Evolutionary conservation across 2,888 invertebrate species (phyloP).

Genomic region (Cyaniris semiargus): DNA sequence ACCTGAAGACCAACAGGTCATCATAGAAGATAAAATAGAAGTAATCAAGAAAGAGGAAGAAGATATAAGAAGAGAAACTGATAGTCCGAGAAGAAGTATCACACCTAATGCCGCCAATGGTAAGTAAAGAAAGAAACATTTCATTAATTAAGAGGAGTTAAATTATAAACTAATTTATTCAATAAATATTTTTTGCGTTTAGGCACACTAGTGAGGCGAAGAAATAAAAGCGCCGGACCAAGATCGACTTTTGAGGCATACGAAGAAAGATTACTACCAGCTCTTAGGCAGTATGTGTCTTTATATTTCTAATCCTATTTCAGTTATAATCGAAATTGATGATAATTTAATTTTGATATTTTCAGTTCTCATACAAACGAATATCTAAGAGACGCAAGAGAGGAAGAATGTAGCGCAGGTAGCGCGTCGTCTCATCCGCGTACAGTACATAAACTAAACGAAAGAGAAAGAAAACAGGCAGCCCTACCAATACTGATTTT

Average conservation of each 20-base stretch:
- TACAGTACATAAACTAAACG: conserved; percentile 82
- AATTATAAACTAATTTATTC: too few relatives aligned
- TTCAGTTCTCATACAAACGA: conserved; percentile 90
- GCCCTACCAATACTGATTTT: conserved; percentile 94
- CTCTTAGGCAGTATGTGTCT: conserved; percentile 88
- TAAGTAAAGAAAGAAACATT: conserved; percentile 39
- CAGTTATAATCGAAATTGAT: too few relatives aligned
- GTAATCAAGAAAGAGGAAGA: conserved; percentile 66
- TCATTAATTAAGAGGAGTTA: too few relatives aligned
- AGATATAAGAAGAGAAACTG: conserved; percentile 66
- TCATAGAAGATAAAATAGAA: conserved; percentile 47
- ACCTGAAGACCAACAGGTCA: conserved; percentile 42
- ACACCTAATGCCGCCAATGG: conserved; percentile 74
- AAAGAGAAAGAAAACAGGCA: conserved; percentile 92
- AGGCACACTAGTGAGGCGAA: conserved; percentile 81
- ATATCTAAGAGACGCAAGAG: conserved; percentile 80
- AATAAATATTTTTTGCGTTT: background rate
- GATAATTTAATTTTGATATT: background rate
- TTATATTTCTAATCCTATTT: background rate
- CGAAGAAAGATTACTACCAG: conserved; percentile 91
- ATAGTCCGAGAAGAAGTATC: conserved; percentile 71
- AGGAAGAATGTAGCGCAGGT: conserved; percentile 78
- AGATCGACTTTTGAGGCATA: conserved; percentile 91
- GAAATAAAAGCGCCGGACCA: conserved; percentile 84
- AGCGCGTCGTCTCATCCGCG: conserved; percentile 70